Evolutionary conservation across 2,113 vertebrate genomes (phyloP).

Genomic region (Solenodon paradoxus): DNA sequence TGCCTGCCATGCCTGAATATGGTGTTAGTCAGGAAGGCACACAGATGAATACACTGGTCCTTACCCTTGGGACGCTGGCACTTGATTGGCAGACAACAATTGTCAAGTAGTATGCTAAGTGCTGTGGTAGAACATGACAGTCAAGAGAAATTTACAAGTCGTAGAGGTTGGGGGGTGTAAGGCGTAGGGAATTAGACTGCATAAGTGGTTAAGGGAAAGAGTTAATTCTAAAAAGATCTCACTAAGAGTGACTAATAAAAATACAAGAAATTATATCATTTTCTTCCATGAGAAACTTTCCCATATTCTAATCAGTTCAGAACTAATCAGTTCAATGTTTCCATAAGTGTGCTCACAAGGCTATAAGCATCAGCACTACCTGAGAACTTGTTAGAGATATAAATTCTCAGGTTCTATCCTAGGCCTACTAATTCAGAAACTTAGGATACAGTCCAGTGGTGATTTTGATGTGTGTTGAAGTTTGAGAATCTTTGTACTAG

Average conservation of each 20-base stretch:
- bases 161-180: rapidly evolving
- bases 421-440: neutral
- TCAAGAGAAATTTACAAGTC: neutral
- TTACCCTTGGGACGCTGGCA: neutral
- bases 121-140: neutral
- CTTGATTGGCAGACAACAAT: neutral
- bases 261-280: neutral
- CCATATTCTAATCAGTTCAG: neutral
- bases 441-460: neutral
- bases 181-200: neutral
- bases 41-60: neutral
- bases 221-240: neutral
- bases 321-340: neutral
- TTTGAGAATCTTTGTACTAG: neutral
- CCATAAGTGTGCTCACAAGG: neutral
- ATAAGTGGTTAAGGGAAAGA: neutral
- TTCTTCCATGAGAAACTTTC: neutral
- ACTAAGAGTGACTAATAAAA: neutral
- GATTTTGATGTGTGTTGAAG: neutral
- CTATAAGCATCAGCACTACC: neutral
- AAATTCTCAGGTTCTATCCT: neutral
- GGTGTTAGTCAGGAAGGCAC: neutral
- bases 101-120: neutral
- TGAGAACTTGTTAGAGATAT: neutral
- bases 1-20: neutral